Base-by-base conservation (phyloP, 2,888 invertebrate species). In the Eubasilissa splendida region DNA sequence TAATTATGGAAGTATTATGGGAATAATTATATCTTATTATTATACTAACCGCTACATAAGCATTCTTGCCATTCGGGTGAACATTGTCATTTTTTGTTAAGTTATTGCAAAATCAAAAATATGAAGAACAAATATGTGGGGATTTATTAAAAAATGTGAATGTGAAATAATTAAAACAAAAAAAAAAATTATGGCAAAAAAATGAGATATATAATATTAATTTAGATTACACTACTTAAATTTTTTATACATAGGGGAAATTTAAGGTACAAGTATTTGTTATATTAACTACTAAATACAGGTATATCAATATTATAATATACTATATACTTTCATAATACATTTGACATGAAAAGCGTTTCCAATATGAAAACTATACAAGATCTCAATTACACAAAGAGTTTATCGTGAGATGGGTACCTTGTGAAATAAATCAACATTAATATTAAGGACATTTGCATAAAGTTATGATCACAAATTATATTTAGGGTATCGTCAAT, bases 321-420 rank as follows among this genome's bases (percentile, higher is more conserved):
- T 68, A 74, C 58, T 76, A 60, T 71, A 68, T 73, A 56, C n/a
- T 77, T 65, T 76, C 68, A 59, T 81, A 79, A 81, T 68, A 79
- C 79, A 76, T 76, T 33, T 60, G 54, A 65, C 63, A 76, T 70
- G 77, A 74, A 82, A 81, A 80, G 79, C 83, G 79, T 83, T 81
- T 83, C 83, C 81, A 83, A 80, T 83, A 83, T 83, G 83, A 83
- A 83, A 83, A 83, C 83, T 81, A 83, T 80, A 81, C 65, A 80
- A 81, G 70, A 81, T 78, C 70, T 81, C 79, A 77, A 83, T 65
- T 70, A 53, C 53, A 14, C 73, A 68, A 52, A 77, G 59, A 66
- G 73, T 79, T 81, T 74, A 33, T 50, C 71, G 76, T 76, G 76
- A 65, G 78, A 87, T 93, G 76, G 10, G 52, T 76, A 63, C n/a